Percentiles rank a stretch among this genome's conserved stretches.
Evolutionary conservation across 2,113 vertebrate species (phyloP).

Genomic region (Gorsachius goisagi): DNA sequence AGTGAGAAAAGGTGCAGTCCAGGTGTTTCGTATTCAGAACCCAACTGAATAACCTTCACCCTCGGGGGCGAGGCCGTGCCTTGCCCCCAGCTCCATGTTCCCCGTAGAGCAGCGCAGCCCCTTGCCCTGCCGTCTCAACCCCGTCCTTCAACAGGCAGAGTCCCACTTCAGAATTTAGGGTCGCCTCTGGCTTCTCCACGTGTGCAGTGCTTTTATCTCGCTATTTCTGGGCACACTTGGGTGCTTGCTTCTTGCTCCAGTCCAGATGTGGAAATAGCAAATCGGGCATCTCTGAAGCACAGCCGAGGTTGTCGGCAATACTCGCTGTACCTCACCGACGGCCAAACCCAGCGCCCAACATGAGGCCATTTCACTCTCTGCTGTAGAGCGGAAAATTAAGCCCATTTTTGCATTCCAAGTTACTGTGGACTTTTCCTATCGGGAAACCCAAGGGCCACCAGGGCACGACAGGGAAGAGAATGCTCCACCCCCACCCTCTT

Average conservation of each 20-base stretch:
- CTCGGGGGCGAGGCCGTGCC: not conserved
- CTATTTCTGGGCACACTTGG: not conserved
- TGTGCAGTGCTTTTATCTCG: not conserved
- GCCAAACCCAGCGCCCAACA: not conserved
- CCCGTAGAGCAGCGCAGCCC: not conserved
- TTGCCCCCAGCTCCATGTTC: not conserved
- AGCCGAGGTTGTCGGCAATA: not conserved
- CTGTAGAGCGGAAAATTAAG: not conserved
- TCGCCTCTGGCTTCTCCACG: not conserved
- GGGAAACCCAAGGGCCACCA: not conserved
- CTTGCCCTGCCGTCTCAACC: not conserved
- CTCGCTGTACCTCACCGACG: not conserved
- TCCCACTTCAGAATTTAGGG: not conserved
- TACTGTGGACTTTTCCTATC: not conserved
- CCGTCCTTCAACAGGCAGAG: not conserved
- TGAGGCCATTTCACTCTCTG: not conserved
- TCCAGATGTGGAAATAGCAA: not conserved
- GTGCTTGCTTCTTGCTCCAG: not conserved
- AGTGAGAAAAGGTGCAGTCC: not conserved
- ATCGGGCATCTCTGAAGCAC: not conserved
- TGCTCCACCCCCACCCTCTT: not conserved
- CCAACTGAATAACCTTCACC: not conserved
- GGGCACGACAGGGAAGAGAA: not conserved
- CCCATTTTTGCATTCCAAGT: not conserved
- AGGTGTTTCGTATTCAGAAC: not conserved